Conservation (phyloP, 2,888 invertebrate species). For the Physocephala rufipes region DNA sequence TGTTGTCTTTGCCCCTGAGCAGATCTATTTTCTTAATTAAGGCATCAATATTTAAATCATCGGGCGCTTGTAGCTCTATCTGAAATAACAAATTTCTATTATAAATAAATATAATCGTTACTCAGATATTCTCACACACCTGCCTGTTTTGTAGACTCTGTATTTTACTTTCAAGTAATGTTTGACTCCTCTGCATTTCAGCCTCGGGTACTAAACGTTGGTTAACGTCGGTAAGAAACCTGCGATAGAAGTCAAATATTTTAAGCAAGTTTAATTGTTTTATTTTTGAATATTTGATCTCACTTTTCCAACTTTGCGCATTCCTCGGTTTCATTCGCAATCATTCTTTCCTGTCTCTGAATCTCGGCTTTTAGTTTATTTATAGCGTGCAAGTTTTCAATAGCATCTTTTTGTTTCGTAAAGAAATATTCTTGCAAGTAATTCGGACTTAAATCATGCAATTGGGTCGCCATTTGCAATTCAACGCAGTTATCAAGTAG, state of each 20-base stretch:
- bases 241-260: conserved; percentile 44
- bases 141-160: conserved; percentile 51
- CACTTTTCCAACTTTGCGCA: conserved; percentile 54
- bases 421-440: conserved; percentile 56
- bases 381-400: conserved; percentile 49
- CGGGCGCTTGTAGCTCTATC: conserved; percentile 48
- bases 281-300: not conserved
- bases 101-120: not conserved
- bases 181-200: conserved; percentile 48
- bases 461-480: conserved; percentile 51
- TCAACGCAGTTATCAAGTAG: conserved; percentile 55
- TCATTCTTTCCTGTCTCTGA: conserved; percentile 47
- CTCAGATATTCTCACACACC: conserved; percentile 40
- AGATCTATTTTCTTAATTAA: conserved; percentile 56
- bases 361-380: conserved; percentile 49
- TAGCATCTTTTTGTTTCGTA: conserved; percentile 51
- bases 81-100: conserved; percentile 36
- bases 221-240: conserved; percentile 50
- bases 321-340: conserved; percentile 50
- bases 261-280: no score
- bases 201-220: conserved; percentile 51
- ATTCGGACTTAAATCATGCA: conserved; percentile 52
- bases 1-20: conserved; percentile 43
- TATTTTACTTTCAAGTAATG: conserved; percentile 50
- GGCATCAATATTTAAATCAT: conserved; percentile 56